phyloP scores from a whole-genome alignment of 1,140 invertebrate genomes.

The Microplitis demolitor region DNA sequence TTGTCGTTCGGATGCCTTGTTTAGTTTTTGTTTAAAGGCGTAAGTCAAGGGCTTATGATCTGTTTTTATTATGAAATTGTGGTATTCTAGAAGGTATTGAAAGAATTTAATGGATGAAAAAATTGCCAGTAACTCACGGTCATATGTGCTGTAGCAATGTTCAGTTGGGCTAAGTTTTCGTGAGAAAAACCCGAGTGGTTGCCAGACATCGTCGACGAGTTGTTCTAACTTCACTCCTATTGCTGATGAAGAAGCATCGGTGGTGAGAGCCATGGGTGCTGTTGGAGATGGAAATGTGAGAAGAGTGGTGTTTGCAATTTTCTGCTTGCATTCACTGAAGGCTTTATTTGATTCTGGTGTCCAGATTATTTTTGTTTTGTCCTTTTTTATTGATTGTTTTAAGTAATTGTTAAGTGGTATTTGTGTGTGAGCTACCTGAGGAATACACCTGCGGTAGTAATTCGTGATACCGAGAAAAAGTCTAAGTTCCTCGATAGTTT shows the following conservation, averaged over 20 bases:
- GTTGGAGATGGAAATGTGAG: neutral
- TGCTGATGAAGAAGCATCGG: slow-evolving; percentile 13
- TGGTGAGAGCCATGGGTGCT: neutral
- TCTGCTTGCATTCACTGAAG: slow-evolving; percentile 52
- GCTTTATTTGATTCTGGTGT: slow-evolving; percentile 37
- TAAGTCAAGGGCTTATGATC: slow-evolving; percentile 44
- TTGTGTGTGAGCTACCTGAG: slow-evolving; percentile 37
- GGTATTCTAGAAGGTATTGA: slow-evolving; percentile 40
- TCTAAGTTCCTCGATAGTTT: slow-evolving; percentile 41
- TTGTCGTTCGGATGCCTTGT: slow-evolving; percentile 32
- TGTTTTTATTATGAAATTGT: slow-evolving; percentile 38
- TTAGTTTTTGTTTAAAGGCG: slow-evolving; percentile 27
- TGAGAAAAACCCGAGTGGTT: slow-evolving; percentile 35
- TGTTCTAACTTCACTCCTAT: slow-evolving; percentile 35
- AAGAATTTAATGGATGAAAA: slow-evolving; percentile 40
- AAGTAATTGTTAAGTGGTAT: slow-evolving; percentile 30
- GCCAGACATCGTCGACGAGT: slow-evolving; percentile 18
- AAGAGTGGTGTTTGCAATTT: slow-evolving; percentile 31
- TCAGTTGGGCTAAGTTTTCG: slow-evolving; percentile 25
- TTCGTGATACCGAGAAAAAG: slow-evolving; percentile 56
- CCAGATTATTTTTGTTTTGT: slow-evolving; percentile 46
- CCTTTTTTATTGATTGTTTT: slow-evolving; percentile 37
- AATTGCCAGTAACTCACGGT: slow-evolving; percentile 34
- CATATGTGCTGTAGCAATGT: slow-evolving; percentile 27
- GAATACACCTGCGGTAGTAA: slow-evolving; percentile 47